Conservation (phyloP, 1,140 invertebrate species). For the Drosophila serrata region DNA sequence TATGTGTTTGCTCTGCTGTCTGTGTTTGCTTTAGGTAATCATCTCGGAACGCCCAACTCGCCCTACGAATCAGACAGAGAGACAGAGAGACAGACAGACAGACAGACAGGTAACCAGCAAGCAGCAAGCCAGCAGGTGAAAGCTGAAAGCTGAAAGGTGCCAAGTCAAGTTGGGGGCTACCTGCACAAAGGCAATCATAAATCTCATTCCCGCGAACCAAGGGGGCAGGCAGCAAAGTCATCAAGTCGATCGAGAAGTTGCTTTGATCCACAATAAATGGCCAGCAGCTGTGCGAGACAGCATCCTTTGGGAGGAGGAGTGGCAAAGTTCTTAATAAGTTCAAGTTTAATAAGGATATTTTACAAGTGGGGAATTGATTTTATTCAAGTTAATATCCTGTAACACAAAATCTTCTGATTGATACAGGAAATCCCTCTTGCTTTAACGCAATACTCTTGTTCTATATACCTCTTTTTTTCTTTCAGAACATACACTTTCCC, state of each 20-base stretch:
- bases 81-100: slow-evolving; percentile 35
- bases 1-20: slow-evolving; percentile 73
- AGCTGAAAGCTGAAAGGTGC: slow-evolving; percentile 46
- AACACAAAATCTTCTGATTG: background rate
- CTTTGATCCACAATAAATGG: slow-evolving; percentile 34
- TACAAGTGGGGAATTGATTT: background rate
- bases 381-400: background rate
- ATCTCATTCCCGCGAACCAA: slow-evolving; percentile 35
- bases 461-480: background rate
- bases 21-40: slow-evolving; percentile 82
- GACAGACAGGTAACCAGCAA: slow-evolving; percentile 26
- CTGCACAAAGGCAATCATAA: slow-evolving; percentile 51
- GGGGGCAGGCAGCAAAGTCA: slow-evolving; percentile 14
- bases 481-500: background rate
- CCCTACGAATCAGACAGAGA: slow-evolving; percentile 28
- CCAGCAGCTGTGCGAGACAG: slow-evolving; percentile 10
- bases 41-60: slow-evolving; percentile 62
- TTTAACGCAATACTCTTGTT: too few species aligned
- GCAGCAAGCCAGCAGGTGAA: slow-evolving; percentile 7
- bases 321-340: slow-evolving; percentile 1
- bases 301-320: background rate
- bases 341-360: background rate
- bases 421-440: background rate
- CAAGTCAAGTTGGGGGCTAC: slow-evolving; percentile 29
- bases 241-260: slow-evolving; percentile 34